phyloP scores from a whole-genome alignment of 2,113 vertebrate genomes.

The Pantherophis guttatus region DNA sequence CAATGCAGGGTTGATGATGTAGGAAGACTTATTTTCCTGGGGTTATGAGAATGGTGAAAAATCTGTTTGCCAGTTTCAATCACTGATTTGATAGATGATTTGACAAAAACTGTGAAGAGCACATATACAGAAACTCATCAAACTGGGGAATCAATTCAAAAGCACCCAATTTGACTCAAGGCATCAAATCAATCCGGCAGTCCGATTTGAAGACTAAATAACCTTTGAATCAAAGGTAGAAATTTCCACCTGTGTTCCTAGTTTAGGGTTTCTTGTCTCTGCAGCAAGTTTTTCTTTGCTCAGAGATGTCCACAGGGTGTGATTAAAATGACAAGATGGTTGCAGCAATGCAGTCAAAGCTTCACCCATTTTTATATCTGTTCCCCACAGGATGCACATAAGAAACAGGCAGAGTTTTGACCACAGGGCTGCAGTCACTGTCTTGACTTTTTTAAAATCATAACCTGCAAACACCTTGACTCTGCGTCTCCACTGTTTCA shows the following conservation, averaged over 20 bases:
- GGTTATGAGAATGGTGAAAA: not conserved
- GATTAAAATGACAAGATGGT: not conserved
- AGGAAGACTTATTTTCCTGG: not conserved
- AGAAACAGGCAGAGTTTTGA: not conserved
- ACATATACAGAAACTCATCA: not conserved
- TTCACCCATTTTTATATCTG: not conserved
- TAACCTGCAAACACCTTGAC: not conserved
- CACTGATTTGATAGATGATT: not conserved
- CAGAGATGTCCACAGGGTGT: not conserved
- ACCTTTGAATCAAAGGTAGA: not conserved
- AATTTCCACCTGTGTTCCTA: not conserved
- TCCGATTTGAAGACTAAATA: not conserved
- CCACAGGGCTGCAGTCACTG: not conserved
- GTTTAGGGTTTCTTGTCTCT: not conserved
- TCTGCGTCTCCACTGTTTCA: not conserved
- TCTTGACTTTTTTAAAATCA: not conserved
- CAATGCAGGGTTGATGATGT: not conserved
- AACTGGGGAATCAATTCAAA: not conserved
- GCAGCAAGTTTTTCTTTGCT: not conserved
- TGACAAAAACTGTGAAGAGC: not conserved
- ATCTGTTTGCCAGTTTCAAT: not conserved
- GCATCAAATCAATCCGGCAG: not conserved
- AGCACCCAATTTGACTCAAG: not conserved
- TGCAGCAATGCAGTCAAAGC: not conserved
- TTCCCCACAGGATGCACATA: not conserved